Evolutionary conservation across 2,888 invertebrate genomes (phyloP).

Genomic region (Trachelus iudaicus): DNA sequence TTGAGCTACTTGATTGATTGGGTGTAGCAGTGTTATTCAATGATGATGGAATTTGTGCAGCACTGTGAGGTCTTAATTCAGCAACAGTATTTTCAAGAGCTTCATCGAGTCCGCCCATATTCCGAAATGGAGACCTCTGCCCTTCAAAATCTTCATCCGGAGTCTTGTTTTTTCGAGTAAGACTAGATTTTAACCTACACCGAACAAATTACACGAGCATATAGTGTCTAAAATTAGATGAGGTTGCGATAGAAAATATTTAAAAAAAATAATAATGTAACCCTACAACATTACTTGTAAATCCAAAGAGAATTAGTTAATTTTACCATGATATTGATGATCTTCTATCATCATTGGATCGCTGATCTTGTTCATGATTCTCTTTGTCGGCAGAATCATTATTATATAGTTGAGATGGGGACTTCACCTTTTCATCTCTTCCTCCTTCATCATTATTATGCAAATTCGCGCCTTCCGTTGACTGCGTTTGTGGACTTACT

Average conservation of each 20-base stretch:
- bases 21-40: neutral
- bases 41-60: conserved; percentile 24
- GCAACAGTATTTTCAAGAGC: conserved; percentile 54
- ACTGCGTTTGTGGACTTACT: neutral
- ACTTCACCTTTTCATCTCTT: neutral
- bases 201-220: conserved; percentile 13
- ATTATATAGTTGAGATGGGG: too few relatives aligned
- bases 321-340: conserved; percentile 45
- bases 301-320: conserved; percentile 7
- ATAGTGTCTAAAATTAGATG: too few relatives aligned
- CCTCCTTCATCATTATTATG: neutral
- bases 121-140: conserved; percentile 38
- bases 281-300: neutral
- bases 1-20: neutral
- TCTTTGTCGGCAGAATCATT: conserved; percentile 42
- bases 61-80: conserved; percentile 49
- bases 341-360: conserved; percentile 33
- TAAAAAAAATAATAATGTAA: too few relatives aligned
- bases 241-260: too few relatives aligned
- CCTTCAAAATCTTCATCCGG: conserved; percentile 44
- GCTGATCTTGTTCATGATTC: conserved; percentile 42
- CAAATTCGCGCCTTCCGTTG: neutral
- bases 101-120: conserved; percentile 39
- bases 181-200: conserved; percentile 47
- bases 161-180: conserved; percentile 36